Base-by-base conservation (phyloP, 2,113 vertebrate species). In the Scartelaos histophorus region DNA sequence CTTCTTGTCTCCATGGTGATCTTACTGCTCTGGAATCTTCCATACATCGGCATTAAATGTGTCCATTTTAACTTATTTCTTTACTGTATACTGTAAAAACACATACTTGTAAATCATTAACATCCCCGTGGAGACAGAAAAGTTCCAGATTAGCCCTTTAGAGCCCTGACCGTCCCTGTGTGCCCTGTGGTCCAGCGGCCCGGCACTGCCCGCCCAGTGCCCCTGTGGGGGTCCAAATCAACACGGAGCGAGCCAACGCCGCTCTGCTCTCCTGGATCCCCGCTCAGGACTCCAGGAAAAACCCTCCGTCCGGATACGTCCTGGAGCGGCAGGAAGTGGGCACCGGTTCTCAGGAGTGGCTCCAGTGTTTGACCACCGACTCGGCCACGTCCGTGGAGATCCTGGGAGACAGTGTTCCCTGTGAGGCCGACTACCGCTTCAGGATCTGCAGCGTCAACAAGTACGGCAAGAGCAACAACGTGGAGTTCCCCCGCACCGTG, bases 341-440 rank as follows among this genome's bases (percentile, higher is more conserved):
- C 19, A 92, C 91, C 1, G 91, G 95, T 24, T 76, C 93, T 0
- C 94, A 95, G 13, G 95, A 96, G 83, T 98, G 97, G 97, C 88
- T 97, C 25, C 95, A 96, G 88, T 98, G 96, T 76, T 93, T 98
- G 0, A 94, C 96, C 83, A 97, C 97, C 0, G 96, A 97, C 81
- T 92, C 94, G 0, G 95, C 96, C 0, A 94, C 96, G 2, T 90
- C 90, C 0, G 95, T 98, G 80, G 95, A 96, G 84, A 96, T 98
- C 85, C 95, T 95, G 0, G 97, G 97, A 0, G 95, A 97, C 82
- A 97, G 96, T 0, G 94, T 98, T 65, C 96, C 97, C 2, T 89
- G 93, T 0, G 97, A 98, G 77, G 96, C 95, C 0, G 94, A 96
- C 90, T 99, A 99, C 88, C 89, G 94, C 74, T 99, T 98, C 87